Conservation (phyloP, 2,113 vertebrate genomes). For the Bubo scandiacus region DNA sequence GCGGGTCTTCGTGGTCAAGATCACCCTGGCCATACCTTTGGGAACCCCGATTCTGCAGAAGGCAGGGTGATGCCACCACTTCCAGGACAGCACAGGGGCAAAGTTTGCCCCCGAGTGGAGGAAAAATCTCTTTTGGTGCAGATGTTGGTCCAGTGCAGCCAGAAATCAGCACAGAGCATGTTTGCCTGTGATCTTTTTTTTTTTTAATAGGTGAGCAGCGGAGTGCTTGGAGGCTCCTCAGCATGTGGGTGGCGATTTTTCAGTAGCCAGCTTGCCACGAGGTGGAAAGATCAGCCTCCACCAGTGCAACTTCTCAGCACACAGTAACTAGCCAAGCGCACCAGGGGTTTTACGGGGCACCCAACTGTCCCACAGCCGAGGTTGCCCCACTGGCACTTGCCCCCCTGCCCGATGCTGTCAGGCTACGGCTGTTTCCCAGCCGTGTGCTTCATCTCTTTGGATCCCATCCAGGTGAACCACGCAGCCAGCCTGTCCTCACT, state of each 20-base stretch:
- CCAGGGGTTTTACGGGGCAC: not conserved
- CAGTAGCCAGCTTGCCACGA: no score
- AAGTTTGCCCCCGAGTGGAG: no score
- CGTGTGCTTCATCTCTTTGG: not conserved
- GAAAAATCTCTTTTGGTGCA: not conserved
- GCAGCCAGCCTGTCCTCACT: not conserved
- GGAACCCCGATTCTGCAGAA: not conserved
- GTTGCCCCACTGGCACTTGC: not conserved
- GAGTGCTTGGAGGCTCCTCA: not conserved
- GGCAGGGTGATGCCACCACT: not conserved
- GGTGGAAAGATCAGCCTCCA: not conserved
- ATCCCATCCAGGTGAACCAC: rapidly evolving
- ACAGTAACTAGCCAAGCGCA: not conserved
- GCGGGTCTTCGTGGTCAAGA: rapidly evolving
- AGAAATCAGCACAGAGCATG: not conserved
- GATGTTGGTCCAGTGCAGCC: not conserved
- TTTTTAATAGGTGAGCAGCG: not conserved
- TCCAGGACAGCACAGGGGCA: not conserved
- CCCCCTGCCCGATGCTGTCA: rapidly evolving
- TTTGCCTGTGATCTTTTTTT: rapidly evolving
- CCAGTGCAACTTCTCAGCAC: no score
- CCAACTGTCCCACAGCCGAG: not conserved
- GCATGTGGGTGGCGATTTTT: not conserved
- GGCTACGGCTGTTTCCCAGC: not conserved
- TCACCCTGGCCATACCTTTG: not conserved